Evolutionary conservation across 2,113 vertebrate species (phyloP), one percentile per base, ranked within the genome.

Genomic region (Thermophis baileyi): DNA sequence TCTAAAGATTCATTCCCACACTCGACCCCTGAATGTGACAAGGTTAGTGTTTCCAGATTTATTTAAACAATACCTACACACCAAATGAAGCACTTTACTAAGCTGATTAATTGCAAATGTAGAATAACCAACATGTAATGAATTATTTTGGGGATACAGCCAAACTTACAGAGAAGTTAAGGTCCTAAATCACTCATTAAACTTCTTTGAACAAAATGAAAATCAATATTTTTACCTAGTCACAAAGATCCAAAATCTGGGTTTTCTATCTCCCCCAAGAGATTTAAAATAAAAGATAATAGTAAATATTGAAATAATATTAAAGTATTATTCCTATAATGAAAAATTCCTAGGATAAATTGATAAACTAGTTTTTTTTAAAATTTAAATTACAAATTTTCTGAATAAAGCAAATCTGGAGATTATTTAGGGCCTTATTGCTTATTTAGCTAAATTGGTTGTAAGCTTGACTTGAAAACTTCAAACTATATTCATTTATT

Each of bases 91-190:
- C 94, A 94, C 96, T 98, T 98, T 97, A 95, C 94, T 95, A 98
- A 98, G 93, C 96, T 98, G 98, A 98, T 98, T 98, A 97, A 98
- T 98, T 97, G 97, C 95, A 91, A 96, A 98, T 94, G 95, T 97
- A 97, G 96, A 97, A 97, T 97, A 97, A 97, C 92, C 49, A 94
- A 54, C 89, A 87, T 93, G 96, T 95, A 98, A 97, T 98, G 96
- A 98, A 98, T 98, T 98, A 97, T 98, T 98, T 97, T 97, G 97
- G 97, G 96, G 85, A 95, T 81, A 95, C 57, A 91, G 92, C 93
- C 97, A 96, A 95, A 97, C 89, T 97, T 85, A 49, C 96, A 96
- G 92, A 97, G 97, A 98, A 98, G 97, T 98, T 98, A 98, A 98
- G 94, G 94, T 96, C 93, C 96, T 98, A 98, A 98, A 98, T 98